A percentile compares a stretch with the other conserved stretches of the same genome.
phyloP scores from a whole-genome alignment of 2,888 invertebrate species.

The Trissolcus brochymenae region DNA sequence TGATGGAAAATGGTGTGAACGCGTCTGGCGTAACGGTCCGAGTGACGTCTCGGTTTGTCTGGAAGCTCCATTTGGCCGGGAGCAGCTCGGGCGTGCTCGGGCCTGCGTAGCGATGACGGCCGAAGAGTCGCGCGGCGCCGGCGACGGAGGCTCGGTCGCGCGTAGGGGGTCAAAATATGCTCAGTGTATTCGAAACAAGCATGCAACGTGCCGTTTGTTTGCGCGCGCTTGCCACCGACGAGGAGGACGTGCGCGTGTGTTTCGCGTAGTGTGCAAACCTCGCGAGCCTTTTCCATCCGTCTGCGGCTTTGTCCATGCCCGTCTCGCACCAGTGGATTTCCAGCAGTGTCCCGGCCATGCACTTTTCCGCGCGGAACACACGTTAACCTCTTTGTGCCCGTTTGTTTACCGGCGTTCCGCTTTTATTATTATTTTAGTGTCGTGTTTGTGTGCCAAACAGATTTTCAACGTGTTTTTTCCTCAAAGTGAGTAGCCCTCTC shows the following conservation, averaged over 20 bases:
- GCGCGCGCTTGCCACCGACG: slow-evolving; percentile 56
- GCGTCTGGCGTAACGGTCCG: neutral
- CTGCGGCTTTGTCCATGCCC: slow-evolving; percentile 1
- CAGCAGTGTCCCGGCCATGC: slow-evolving; percentile 21
- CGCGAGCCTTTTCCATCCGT: neutral
- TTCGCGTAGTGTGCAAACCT: slow-evolving; percentile 20
- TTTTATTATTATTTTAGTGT: slow-evolving; percentile 31
- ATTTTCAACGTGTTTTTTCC: too few species aligned
- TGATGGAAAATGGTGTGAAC: too few species aligned
- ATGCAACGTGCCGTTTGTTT: slow-evolving; percentile 66
- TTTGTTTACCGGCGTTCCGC: slow-evolving; percentile 30
- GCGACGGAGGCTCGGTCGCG: slow-evolving; percentile 51
- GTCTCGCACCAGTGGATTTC: slow-evolving; percentile 6
- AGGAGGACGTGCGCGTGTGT: slow-evolving; percentile 26
- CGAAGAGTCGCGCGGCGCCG: slow-evolving; percentile 45
- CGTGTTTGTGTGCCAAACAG: too few species aligned
- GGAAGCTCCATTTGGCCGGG: slow-evolving; percentile 41
- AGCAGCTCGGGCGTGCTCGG: slow-evolving; percentile 39
- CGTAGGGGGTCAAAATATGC: slow-evolving; percentile 56
- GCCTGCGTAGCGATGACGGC: slow-evolving; percentile 39
- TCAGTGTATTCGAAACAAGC: slow-evolving; percentile 72
- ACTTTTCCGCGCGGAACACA: slow-evolving; percentile 1
- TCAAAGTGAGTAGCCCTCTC: too few species aligned
- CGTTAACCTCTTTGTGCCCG: slow-evolving; percentile 15
- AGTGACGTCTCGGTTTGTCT: neutral